Evolutionary conservation across 1,140 invertebrate species (phyloP).

Genomic region (Melanaphis sacchari): DNA sequence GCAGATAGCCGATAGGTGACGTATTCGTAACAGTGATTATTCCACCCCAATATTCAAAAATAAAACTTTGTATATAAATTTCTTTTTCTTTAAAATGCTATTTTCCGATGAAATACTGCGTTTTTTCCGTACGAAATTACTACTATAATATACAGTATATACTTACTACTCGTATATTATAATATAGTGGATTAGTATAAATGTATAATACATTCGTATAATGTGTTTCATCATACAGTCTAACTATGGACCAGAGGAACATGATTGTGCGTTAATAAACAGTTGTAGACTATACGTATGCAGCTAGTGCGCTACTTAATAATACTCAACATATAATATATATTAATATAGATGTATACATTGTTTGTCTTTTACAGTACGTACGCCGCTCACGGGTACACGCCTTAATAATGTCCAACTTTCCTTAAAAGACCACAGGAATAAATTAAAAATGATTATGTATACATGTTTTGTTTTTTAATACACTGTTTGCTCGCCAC

Average conservation of each 20-base stretch:
- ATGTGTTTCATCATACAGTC: background rate
- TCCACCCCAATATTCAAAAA: background rate
- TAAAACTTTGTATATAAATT: background rate
- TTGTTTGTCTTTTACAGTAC: background rate
- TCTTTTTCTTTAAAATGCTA: background rate
- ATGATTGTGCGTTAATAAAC: conserved; percentile 46
- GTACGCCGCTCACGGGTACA: background rate
- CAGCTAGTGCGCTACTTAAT: conserved; percentile 20
- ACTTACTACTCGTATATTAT: too few species aligned
- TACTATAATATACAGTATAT: background rate
- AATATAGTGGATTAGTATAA: background rate
- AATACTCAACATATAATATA: background rate
- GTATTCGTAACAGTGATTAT: background rate
- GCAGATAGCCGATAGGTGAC: too few species aligned
- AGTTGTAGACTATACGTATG: background rate
- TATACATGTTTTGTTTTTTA: conserved; percentile 49
- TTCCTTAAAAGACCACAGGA: conserved; percentile 46
- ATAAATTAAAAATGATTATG: conserved; percentile 49
- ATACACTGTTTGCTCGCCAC: conserved; percentile 53
- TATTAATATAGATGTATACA: background rate
- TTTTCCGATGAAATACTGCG: background rate
- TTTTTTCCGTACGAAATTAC: background rate
- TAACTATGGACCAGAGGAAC: background rate
- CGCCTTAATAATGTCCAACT: conserved; percentile 40
- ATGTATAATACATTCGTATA: background rate